phyloP scores from a whole-genome alignment of 2,888 invertebrate genomes.

The Mythimna loreyi region DNA sequence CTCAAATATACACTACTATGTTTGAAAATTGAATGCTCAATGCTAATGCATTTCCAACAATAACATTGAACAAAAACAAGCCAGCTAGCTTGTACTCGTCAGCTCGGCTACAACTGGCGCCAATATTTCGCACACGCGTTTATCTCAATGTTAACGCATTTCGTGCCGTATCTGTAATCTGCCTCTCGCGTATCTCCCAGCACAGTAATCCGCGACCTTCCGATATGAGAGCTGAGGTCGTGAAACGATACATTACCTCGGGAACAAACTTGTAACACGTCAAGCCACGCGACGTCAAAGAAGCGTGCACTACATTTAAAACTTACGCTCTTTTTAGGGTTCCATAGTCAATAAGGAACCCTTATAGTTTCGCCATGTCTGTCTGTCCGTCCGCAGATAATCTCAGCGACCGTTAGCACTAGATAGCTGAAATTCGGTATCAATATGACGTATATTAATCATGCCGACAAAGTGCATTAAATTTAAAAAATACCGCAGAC shows the following conservation, averaged over 20 bases:
- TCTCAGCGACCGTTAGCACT: too few relatives aligned
- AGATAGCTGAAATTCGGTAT: too few relatives aligned
- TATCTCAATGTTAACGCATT: conserved; percentile 28
- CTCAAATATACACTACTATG: background rate
- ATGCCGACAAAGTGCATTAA: too few relatives aligned
- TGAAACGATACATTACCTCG: conserved; percentile 15
- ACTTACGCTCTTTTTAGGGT: too few relatives aligned
- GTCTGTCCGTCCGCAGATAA: too few relatives aligned
- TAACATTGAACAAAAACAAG: background rate
- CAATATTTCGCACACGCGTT: background rate
- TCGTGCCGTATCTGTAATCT: conserved; percentile 24
- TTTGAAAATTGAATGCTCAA: background rate
- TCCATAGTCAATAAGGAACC: too few relatives aligned
- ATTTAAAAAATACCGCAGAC: too few relatives aligned
- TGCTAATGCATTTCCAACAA: background rate
- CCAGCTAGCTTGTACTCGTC: background rate
- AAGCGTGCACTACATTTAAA: too few relatives aligned
- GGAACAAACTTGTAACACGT: background rate
- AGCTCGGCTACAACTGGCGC: background rate
- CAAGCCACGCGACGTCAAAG: background rate
- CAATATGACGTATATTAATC: too few relatives aligned
- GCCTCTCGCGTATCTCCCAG: conserved; percentile 21
- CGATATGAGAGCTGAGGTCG: conserved; percentile 32
- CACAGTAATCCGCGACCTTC: conserved; percentile 50
- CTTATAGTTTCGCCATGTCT: too few relatives aligned